These are phyloP conservation scores for Drosophila ironensis DNA, from an alignment of 1,140 invertebrate genomes.

Conservation along the genomic window DNA sequence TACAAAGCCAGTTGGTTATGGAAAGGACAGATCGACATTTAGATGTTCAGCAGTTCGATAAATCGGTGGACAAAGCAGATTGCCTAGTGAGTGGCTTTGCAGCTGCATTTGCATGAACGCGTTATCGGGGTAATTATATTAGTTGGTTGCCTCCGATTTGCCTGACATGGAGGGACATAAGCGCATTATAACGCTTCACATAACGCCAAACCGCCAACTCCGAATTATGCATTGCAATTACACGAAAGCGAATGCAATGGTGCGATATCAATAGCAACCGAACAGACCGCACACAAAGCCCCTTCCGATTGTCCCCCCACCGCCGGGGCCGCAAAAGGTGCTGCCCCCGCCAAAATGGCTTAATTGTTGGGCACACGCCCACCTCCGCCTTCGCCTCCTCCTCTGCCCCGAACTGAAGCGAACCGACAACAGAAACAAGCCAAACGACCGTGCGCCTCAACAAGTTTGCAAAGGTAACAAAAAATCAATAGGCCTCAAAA, in stretches of 20 bases:
- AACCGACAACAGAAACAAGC: background rate
- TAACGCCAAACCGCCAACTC: slow-evolving; percentile 39
- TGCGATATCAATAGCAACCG: slow-evolving; percentile 62
- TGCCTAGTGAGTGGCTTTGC: slow-evolving; percentile 6
- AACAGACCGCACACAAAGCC: background rate
- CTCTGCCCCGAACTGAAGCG: too few species aligned
- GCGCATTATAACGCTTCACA: slow-evolving; percentile 75
- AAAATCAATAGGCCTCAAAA: slow-evolving; percentile 65
- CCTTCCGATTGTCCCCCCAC: background rate
- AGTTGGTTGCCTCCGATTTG: slow-evolving; percentile 45
- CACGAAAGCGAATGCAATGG: slow-evolving; percentile 48
- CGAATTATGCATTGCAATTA: slow-evolving; percentile 74
- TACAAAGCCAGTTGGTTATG: background rate
- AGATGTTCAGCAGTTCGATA: slow-evolving; percentile 20
- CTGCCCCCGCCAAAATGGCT: slow-evolving; percentile 44
- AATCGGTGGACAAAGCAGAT: slow-evolving; percentile 6
- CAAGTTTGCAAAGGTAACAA: slow-evolving; percentile 54
- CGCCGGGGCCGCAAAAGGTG: background rate
- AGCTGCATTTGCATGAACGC: slow-evolving; percentile 52
- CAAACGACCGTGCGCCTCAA: slow-evolving; percentile 42
- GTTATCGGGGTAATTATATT: slow-evolving; percentile 72
- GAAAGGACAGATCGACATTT: background rate
- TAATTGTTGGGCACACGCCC: slow-evolving; percentile 58
- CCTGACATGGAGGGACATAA: slow-evolving; percentile 45
- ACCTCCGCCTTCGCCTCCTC: background rate